Evolutionary conservation across 2,113 vertebrate species (phyloP).

Genomic region (Miniopterus natalensis): DNA sequence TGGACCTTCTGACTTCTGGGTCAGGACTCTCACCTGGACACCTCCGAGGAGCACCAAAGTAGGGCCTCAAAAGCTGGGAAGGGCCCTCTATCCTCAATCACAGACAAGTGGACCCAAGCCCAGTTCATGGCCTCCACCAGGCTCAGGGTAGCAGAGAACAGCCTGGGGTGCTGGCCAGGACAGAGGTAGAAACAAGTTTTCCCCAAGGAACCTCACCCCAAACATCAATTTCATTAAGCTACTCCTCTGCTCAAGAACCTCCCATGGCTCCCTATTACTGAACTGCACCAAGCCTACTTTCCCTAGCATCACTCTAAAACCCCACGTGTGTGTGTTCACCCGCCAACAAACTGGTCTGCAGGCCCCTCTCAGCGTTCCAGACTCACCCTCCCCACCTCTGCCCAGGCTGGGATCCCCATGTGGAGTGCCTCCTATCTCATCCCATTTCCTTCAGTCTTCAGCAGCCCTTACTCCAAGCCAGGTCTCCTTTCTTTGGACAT

Average conservation of each 20-base stretch:
- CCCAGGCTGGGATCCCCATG: background rate
- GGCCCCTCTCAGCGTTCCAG: background rate
- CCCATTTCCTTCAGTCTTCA: background rate
- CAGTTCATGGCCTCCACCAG: background rate
- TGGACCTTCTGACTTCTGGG: background rate
- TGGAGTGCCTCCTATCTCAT: too few relatives aligned
- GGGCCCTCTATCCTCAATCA: background rate
- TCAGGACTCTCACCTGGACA: background rate
- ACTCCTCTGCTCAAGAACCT: background rate
- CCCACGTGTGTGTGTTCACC: rapidly evolving
- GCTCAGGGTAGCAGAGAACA: background rate
- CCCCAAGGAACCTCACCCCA: background rate
- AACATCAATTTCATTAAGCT: background rate
- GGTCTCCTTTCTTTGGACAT: background rate
- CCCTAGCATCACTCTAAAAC: background rate
- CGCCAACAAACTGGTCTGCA: background rate
- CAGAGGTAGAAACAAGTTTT: too few relatives aligned
- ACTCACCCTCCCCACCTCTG: background rate
- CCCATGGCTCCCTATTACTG: background rate
- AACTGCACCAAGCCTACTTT: background rate
- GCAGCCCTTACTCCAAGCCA: background rate
- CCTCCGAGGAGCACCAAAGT: background rate
- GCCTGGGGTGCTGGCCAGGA: background rate
- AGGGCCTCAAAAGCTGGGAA: background rate
- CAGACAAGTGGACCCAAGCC: background rate